Conservation (phyloP, 2,113 vertebrate species). For the Sisor rabdophorus region DNA sequence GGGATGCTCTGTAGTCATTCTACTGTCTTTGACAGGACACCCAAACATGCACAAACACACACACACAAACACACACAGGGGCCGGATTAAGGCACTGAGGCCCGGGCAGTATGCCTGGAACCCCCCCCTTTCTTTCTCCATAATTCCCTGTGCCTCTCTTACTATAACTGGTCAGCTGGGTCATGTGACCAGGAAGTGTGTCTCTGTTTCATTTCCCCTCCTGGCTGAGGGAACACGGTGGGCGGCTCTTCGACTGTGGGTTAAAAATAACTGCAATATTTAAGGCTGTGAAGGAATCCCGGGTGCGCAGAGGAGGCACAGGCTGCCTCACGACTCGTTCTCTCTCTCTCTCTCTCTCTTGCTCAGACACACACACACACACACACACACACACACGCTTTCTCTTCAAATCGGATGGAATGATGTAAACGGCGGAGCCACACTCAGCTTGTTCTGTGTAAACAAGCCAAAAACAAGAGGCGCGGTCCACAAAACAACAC, state of each 20-base stretch:
- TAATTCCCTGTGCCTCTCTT: constrained; percentile 44
- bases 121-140: constrained; percentile 44
- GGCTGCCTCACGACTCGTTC: constrained; percentile 62
- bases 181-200: constrained; percentile 96
- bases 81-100: constrained; percentile 47
- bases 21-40: constrained; percentile 14
- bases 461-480: constrained; percentile 51
- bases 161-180: constrained; percentile 78
- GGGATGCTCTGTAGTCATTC: not conserved
- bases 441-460: constrained; percentile 38
- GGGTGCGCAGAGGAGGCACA: constrained; percentile 83
- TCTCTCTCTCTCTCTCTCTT: constrained; percentile 35
- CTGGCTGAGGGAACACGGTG: constrained; percentile 91
- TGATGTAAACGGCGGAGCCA: constrained; percentile 62
- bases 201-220: constrained; percentile 92
- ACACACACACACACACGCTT: constrained; percentile 26
- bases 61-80: constrained; percentile 34
- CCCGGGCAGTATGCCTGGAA: constrained; percentile 47
- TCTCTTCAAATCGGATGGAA: constrained; percentile 41
- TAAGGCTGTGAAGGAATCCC: constrained; percentile 97
- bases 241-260: constrained; percentile 88
- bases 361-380: constrained; percentile 34
- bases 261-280: constrained; percentile 99
- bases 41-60: not conserved
- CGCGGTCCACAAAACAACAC: constrained; percentile 19